Conservation (phyloP, 2,113 vertebrate species). For the Hippocampus mohnikei region DNA sequence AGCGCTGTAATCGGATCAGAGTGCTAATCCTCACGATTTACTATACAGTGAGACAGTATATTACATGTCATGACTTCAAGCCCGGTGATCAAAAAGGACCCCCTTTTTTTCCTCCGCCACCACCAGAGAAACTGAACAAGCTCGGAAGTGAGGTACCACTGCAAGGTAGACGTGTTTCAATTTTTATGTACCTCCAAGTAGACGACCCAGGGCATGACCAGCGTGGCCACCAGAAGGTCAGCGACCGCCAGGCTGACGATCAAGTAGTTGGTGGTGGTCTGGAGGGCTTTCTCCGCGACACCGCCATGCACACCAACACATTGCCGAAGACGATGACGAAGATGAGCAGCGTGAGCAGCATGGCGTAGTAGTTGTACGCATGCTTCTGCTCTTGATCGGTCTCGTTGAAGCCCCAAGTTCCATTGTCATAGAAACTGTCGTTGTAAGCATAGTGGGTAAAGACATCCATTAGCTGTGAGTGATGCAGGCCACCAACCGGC, state of each 20-base stretch:
- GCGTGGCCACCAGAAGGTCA: conserved; percentile 89
- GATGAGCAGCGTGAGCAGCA: conserved; percentile 94
- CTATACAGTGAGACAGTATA: conserved; percentile 7
- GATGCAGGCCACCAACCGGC: conserved; percentile 59
- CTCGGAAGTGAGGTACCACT: too few species aligned
- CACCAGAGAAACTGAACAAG: neutral
- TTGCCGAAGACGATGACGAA: conserved; percentile 96
- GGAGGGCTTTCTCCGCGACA: conserved; percentile 94
- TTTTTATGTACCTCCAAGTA: conserved; percentile 81
- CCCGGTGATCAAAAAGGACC: conserved; percentile 33
- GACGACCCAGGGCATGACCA: conserved; percentile 98
- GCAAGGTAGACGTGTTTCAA: neutral
- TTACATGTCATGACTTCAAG: conserved; percentile 35
- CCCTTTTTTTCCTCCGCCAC: neutral
- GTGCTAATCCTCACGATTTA: conserved; percentile 45
- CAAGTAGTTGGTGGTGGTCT: conserved; percentile 98
- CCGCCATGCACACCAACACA: conserved; percentile 95
- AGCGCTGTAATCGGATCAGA: conserved; percentile 51
- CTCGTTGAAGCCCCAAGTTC: conserved; percentile 78
- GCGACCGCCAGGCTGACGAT: conserved; percentile 96
- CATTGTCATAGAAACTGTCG: conserved; percentile 77
- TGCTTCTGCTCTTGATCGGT: conserved; percentile 73
- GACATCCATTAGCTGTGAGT: conserved; percentile 84
- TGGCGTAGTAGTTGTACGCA: conserved; percentile 95
- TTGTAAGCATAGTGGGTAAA: conserved; percentile 86